Percentiles rank a stretch among this genome's conserved stretches.
phyloP scores from a whole-genome alignment of 2,888 invertebrate genomes.

The Hypolimnas misippus region DNA sequence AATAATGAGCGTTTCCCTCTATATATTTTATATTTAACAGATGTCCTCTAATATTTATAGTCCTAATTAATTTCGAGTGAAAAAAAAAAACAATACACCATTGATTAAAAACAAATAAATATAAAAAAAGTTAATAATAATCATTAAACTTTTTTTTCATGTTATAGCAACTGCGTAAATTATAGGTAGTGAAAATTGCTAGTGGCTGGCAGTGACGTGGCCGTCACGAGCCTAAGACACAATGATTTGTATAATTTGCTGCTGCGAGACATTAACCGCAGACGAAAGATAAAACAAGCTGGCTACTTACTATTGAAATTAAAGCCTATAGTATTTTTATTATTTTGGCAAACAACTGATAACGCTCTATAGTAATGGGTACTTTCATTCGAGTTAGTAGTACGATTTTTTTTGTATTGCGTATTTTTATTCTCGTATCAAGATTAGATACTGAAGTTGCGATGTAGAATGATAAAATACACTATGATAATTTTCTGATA shows the following conservation, averaged over 20 bases:
- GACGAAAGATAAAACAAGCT: constrained; percentile 33
- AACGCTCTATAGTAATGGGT: no score
- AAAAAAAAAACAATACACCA: background rate
- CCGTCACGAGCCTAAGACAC: constrained; percentile 63
- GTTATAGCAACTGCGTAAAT: constrained; percentile 1
- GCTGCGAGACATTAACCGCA: constrained; percentile 17
- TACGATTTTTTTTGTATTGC: no score
- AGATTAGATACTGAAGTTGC: no score
- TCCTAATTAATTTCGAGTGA: no score
- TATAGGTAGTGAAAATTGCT: constrained; percentile 11
- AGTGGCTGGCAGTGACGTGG: constrained; percentile 8
- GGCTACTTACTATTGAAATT: background rate
- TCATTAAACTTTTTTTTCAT: constrained; percentile 3
- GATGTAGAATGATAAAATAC: no score
- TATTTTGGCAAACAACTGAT: no score
- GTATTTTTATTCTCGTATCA: no score
- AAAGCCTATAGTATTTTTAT: background rate
- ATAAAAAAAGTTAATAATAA: background rate
- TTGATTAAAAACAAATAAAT: background rate
- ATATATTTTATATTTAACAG: no score
- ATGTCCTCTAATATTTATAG: no score
- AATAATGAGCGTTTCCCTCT: no score
- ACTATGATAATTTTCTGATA: no score
- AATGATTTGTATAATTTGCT: constrained; percentile 65
- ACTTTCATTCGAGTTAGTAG: no score